These are phyloP conservation scores for Tachina fera DNA, from an alignment of 2,888 invertebrate genomes.

Conservation along the genomic window DNA sequence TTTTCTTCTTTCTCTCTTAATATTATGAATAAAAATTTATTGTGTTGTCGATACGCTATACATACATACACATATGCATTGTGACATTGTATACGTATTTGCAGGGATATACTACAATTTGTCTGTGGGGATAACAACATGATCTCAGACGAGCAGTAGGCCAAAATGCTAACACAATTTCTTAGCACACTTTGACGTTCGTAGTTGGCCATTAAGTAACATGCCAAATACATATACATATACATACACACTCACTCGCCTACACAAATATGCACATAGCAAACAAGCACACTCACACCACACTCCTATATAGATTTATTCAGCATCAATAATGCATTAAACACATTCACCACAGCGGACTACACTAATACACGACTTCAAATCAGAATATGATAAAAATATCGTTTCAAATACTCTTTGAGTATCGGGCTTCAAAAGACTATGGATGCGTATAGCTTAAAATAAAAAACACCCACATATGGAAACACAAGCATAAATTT, in stretches of 20 bases:
- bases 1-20: background rate
- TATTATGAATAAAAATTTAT: slow-evolving; percentile 2
- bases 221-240: background rate
- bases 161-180: slow-evolving; percentile 17
- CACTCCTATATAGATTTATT: too few species aligned
- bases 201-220: slow-evolving; percentile 13
- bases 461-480: too few species aligned
- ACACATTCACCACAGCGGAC: too few species aligned
- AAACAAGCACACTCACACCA: too few species aligned
- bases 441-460: too few species aligned
- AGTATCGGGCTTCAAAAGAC: too few species aligned
- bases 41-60: background rate
- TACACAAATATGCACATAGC: background rate
- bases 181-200: background rate
- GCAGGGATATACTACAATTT: slow-evolving; percentile 49
- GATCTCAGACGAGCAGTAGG: slow-evolving; percentile 16
- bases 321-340: too few species aligned
- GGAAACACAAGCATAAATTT: too few species aligned
- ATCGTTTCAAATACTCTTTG: too few species aligned
- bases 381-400: too few species aligned
- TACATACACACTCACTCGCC: background rate
- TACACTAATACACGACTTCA: too few species aligned
- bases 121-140: slow-evolving; percentile 49
- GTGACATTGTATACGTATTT: slow-evolving; percentile 1
- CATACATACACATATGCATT: background rate